phyloP scores from a whole-genome alignment of 2,888 invertebrate genomes.

The Malthinus seriepunctatus region DNA sequence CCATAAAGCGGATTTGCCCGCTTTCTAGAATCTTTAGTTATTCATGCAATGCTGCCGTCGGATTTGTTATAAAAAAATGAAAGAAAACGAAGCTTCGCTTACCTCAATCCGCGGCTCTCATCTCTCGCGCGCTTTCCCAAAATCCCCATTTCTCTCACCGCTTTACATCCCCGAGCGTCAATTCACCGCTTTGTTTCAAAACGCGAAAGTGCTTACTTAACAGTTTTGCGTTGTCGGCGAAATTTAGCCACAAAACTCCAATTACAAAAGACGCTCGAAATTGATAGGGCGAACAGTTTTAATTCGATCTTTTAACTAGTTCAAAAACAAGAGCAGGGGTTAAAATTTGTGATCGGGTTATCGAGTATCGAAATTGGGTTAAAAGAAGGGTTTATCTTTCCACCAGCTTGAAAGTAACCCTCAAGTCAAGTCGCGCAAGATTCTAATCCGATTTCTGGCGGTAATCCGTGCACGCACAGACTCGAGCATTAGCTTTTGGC shows the following conservation, averaged over 20 bases:
- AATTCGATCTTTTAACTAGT: too few species aligned
- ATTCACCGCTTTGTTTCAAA: slow-evolving; percentile 32
- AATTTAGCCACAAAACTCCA: slow-evolving; percentile 22
- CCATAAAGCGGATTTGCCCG: slow-evolving; percentile 44
- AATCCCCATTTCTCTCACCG: slow-evolving; percentile 30
- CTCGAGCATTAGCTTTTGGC: slow-evolving; percentile 38
- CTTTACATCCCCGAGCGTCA: slow-evolving; percentile 33
- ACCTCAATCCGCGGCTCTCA: slow-evolving; percentile 33
- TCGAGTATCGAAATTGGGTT: slow-evolving; percentile 7
- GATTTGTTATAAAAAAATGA: slow-evolving; percentile 45
- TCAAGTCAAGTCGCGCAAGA: slow-evolving; percentile 20
- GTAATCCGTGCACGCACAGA: slow-evolving; percentile 33
- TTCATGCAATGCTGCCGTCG: slow-evolving; percentile 48
- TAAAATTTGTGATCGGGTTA: background rate
- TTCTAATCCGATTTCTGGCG: slow-evolving; percentile 27
- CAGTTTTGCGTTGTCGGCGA: slow-evolving; percentile 10
- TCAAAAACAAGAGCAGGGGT: too few species aligned
- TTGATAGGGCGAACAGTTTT: background rate
- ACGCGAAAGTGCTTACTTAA: slow-evolving; percentile 23
- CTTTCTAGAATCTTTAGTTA: slow-evolving; percentile 47
- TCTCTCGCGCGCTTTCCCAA: slow-evolving; percentile 26
- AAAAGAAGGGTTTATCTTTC: slow-evolving; percentile 17
- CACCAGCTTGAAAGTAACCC: slow-evolving; percentile 14
- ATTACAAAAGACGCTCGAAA: slow-evolving; percentile 17
- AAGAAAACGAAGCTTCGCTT: slow-evolving; percentile 30